Evolutionary conservation across 2,888 invertebrate genomes (phyloP), one percentile per base, ranked within the genome.

Genomic region (Eurois occulta): DNA sequence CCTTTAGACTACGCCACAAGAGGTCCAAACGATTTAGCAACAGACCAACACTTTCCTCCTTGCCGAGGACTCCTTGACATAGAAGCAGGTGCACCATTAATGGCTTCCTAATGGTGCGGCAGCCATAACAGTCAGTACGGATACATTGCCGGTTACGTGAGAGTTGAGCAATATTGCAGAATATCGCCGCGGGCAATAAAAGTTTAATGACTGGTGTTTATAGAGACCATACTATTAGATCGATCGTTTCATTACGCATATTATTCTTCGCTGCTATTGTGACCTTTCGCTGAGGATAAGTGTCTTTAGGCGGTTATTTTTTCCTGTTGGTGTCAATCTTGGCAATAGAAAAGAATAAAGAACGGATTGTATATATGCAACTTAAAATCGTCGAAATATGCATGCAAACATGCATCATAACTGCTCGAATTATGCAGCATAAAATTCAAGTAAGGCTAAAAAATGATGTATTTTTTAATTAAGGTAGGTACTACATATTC

Each of bases 51-150:
- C 35, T 52, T 66, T 60, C 62, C 71, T 68, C 62, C 41, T 72
- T 58, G 24, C 28, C 55, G 10, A 74, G 64, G 55, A 46, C 69
- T 81, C 87, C 86, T 87, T 87, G 86, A 75, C 80, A 84, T 78
- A 79, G 68, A 76, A 81, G 41, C 74, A 72, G 67, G 68, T 64
- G 38, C 73, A 66, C 81, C 75, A 75, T 75, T 48, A 65, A 46
- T 60, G 41, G 67, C 38, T 66, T 38, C 70, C 43, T 81, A 79
- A 82, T 78, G 55, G 71, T 72, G 62, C 8, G 35, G 41, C 60
- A 58, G 66, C 66, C 67, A 77, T 87, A 81, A 55, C 66, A 35
- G 62, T 69, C 62, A 68, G 76, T 68, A n/a, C 69, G 68, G 76
- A 78, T 55, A 75, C 62, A 73, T 68, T 75, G 55, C 41, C 41